Evolutionary conservation across 2,113 vertebrate genomes (phyloP), one percentile per base, ranked within the genome.

Genomic region (Charadrius vociferus): DNA sequence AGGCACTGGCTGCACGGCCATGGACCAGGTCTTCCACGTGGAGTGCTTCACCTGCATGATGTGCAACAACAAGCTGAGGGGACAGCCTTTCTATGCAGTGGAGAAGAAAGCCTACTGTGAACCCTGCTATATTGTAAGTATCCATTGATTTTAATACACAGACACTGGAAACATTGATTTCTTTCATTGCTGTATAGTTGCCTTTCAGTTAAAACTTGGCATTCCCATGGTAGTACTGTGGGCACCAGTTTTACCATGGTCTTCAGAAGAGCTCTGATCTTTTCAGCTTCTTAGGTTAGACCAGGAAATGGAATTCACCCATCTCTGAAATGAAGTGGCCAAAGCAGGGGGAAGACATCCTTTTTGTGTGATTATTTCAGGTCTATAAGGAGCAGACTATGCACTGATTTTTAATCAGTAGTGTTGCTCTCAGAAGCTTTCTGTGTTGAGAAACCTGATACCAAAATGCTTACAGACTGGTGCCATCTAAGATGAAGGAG

Each of bases 61-160:
- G 90, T 99, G 99, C 96, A 98, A 94, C 66, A 98, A 83, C 98
- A 99, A 99, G 96, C 99, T 99, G 95, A 98, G 99, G 23, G 99
- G 99, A 27, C 99, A 99, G 95, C 99, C 99, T 52, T 99, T 99
- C 98, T 99, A 99, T 0, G 99, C 99, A 0, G 98, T 99, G 98
- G 99, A 99, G 85, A 99, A 99, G 98, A 99, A 99, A 94, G 99
- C 99, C 15, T 99, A 99, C 97, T 99, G 99, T 26, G 99, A 99
- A 96, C 98, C 99, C 81, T 99, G 99, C 98, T 99, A 99, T 94
- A 99, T 99, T 8, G 99, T 99, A 96, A 99, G 99, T 99, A 72
- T 26, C 45, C 0, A 0, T 12, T 72, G 27, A 4, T 81, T 87
- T 83, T 74, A 62, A 66, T 13, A 11, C 6, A 21, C 1, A 13